Evolutionary conservation across 1,140 invertebrate genomes (phyloP).

Genomic region (Micrasema minimum): DNA sequence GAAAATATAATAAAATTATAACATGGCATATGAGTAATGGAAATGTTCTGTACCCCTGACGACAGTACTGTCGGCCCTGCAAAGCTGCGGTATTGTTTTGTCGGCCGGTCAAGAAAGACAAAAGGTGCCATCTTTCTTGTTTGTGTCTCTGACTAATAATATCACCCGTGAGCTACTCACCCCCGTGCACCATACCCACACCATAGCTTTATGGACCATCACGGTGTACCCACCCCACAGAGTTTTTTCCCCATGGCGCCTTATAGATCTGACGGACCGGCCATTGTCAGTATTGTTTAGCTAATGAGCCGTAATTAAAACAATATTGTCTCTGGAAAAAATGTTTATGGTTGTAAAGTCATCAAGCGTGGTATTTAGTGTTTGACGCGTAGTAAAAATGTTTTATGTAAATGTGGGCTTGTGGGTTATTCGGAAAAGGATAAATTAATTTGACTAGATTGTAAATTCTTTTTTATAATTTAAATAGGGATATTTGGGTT

Average conservation of each 20-base stretch:
- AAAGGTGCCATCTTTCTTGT: conserved; percentile 5
- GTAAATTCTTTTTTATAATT: too few relatives aligned
- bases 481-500: too few relatives aligned
- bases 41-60: not conserved
- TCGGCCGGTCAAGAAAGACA: conserved; percentile 5
- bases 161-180: conserved; percentile 1
- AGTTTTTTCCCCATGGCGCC: conserved; percentile 6
- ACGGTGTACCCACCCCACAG: not conserved
- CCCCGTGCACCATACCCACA: not conserved
- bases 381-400: too few relatives aligned
- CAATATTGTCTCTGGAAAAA: not conserved
- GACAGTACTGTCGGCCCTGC: conserved; percentile 2
- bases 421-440: too few relatives aligned
- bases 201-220: too few relatives aligned
- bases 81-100: conserved; percentile 27
- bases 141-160: not conserved
- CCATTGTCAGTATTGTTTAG: not conserved
- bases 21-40: too few relatives aligned
- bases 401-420: too few relatives aligned
- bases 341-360: too few relatives aligned
- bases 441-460: too few relatives aligned
- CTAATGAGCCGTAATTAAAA: conserved; percentile 14
- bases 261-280: not conserved
- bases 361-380: too few relatives aligned
- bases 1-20: too few relatives aligned